Percentiles rank a stretch among this genome's conserved stretches.
Evolutionary conservation across 2,113 vertebrate species (phyloP).

Genomic region (Sebastes fasciatus): DNA sequence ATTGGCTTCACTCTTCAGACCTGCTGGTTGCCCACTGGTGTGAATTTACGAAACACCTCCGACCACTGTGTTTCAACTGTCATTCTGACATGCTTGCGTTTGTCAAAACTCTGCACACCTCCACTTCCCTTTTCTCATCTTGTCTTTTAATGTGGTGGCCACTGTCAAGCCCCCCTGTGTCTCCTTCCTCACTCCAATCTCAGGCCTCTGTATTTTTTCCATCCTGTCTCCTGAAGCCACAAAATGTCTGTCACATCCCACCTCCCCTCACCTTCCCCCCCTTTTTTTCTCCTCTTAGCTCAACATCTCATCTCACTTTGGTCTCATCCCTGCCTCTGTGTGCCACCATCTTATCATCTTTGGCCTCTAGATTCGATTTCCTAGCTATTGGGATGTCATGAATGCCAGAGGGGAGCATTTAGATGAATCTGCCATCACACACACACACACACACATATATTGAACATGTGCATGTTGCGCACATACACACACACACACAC

Average conservation of each 20-base stretch:
- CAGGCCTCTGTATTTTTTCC: constrained; percentile 30
- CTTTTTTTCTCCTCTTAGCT: constrained; percentile 21
- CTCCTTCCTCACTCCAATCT: constrained; percentile 51
- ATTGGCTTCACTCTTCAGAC: no score
- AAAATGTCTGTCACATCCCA: constrained; percentile 55
- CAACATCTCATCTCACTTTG: constrained; percentile 49
- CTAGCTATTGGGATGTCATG: constrained; percentile 42
- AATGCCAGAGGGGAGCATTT: constrained; percentile 68
- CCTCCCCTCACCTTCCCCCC: not conserved
- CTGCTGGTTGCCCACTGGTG: no score
- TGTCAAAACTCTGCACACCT: constrained; percentile 22
- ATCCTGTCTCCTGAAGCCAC: constrained; percentile 43
- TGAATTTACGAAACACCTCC: constrained; percentile 17
- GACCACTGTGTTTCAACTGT: constrained; percentile 3
- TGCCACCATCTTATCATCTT: constrained; percentile 68
- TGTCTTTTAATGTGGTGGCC: constrained; percentile 27
- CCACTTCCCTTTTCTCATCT: constrained; percentile 28
- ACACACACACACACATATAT: constrained; percentile 16
- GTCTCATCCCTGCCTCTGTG: constrained; percentile 44
- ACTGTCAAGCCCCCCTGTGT: constrained; percentile 36
- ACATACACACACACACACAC: constrained; percentile 21
- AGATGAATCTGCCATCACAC: constrained; percentile 43
- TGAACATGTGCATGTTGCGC: constrained; percentile 14
- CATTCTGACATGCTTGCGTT: constrained; percentile 25
- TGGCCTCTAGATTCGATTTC: constrained; percentile 72